Evolutionary conservation across 2,888 invertebrate species (phyloP).

Genomic region (Craniophora ligustri): DNA sequence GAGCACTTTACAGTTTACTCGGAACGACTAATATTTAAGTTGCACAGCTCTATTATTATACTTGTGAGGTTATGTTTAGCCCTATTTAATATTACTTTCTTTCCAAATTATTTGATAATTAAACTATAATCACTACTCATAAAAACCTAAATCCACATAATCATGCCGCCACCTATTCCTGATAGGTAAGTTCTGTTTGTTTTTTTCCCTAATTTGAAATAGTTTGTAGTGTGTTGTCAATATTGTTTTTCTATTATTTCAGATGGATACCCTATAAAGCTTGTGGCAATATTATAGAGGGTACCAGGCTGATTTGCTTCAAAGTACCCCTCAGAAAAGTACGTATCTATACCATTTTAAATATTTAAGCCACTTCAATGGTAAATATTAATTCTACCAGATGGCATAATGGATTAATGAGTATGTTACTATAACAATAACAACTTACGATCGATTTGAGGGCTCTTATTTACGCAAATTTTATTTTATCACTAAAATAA

Average conservation of each 20-base stretch:
- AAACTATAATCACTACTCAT: not conserved
- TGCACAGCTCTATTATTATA: no score
- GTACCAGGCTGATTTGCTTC: constrained; percentile 92
- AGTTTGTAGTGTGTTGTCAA: not conserved
- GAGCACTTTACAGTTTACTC: no score
- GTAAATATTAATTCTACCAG: not conserved
- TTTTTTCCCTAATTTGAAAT: not conserved
- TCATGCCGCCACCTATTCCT: constrained; percentile 67
- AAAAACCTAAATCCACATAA: not conserved
- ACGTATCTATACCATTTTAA: constrained; percentile 53
- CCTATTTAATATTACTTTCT: not conserved
- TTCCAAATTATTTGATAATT: not conserved
- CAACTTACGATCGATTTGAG: no score
- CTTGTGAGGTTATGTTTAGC: constrained; percentile 28
- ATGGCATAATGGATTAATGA: not conserved
- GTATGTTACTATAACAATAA: no score
- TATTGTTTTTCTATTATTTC: constrained; percentile 58
- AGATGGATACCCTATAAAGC: constrained; percentile 91
- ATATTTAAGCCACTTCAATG: not conserved
- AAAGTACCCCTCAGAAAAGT: constrained; percentile 90
- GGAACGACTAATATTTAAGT: no score
- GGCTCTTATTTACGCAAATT: no score
- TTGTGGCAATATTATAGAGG: constrained; percentile 90
- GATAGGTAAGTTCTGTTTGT: constrained; percentile 65
- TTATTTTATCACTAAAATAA: no score